phyloP scores from a whole-genome alignment of 2,888 invertebrate species.

The Limnephilus marmoratus region DNA sequence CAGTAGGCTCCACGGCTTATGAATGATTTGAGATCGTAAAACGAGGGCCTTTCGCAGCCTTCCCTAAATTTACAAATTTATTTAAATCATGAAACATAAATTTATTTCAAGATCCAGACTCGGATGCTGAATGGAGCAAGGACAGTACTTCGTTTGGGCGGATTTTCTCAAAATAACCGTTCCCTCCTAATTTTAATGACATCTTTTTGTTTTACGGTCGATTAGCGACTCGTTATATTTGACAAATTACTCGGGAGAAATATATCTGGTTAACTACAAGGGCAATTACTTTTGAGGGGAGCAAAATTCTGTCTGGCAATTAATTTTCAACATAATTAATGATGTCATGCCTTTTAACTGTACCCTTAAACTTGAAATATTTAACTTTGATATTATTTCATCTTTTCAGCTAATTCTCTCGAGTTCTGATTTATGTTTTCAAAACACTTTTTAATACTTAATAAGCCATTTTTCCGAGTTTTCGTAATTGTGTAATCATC shows the following conservation, averaged over 20 bases:
- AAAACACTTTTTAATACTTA: background rate
- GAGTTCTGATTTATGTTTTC: background rate
- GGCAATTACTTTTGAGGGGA: slow-evolving; percentile 34
- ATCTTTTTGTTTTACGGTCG: slow-evolving; percentile 40
- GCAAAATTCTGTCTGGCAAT: slow-evolving; percentile 23
- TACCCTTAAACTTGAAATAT: slow-evolving; percentile 4
- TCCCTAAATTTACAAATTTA: slow-evolving; percentile 2
- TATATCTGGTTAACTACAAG: slow-evolving; percentile 44
- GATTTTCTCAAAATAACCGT: slow-evolving; percentile 35
- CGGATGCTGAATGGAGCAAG: background rate
- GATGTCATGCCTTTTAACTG: slow-evolving; percentile 5
- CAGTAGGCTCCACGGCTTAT: background rate
- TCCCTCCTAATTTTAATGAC: slow-evolving; percentile 22
- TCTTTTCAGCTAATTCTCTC: background rate
- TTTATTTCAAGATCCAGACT: background rate
- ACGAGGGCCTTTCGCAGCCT: background rate
- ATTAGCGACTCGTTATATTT: slow-evolving; percentile 36
- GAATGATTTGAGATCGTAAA: background rate
- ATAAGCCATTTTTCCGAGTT: background rate
- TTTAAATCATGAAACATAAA: slow-evolving; percentile 2
- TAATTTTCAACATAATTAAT: slow-evolving; percentile 37
- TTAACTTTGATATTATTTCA: background rate
- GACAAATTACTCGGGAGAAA: slow-evolving; percentile 33
- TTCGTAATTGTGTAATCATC: too few relatives aligned
- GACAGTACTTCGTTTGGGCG: background rate